Evolutionary conservation across 2,888 invertebrate species (phyloP).

Genomic region (Rhopalosiphum nymphaeae): DNA sequence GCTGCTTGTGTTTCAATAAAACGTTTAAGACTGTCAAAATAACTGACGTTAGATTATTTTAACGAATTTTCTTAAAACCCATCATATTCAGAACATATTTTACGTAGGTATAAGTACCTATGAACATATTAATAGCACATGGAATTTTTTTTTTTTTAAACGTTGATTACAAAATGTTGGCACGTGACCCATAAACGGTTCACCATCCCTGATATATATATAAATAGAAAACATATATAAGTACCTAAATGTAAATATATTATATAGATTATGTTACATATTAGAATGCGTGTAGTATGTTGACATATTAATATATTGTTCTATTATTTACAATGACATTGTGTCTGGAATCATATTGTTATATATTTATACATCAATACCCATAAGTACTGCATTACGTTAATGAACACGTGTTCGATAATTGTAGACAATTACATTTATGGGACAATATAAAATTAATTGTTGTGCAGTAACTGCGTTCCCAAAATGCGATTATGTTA

Average conservation of each 20-base stretch:
- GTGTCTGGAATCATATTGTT: neutral
- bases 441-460: neutral
- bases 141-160: no score
- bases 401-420: neutral
- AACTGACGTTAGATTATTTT: no score
- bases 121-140: no score
- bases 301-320: neutral
- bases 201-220: no score
- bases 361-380: neutral
- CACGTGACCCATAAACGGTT: no score
- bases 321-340: neutral
- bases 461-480: neutral
- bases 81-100: no score
- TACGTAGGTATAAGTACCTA: no score
- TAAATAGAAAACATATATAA: neutral
- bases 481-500: neutral
- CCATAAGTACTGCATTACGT: neutral
- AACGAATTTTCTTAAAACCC: no score
- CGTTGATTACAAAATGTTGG: no score
- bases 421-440: neutral
- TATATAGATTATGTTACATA: neutral
- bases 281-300: neutral
- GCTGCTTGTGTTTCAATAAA: no score
- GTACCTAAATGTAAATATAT: neutral
- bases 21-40: no score